A percentile compares a stretch with the other conserved stretches of the same genome.
phyloP scores from a whole-genome alignment of 2,797 vertebrate species.

The Gymnothorax javanicus region DNA sequence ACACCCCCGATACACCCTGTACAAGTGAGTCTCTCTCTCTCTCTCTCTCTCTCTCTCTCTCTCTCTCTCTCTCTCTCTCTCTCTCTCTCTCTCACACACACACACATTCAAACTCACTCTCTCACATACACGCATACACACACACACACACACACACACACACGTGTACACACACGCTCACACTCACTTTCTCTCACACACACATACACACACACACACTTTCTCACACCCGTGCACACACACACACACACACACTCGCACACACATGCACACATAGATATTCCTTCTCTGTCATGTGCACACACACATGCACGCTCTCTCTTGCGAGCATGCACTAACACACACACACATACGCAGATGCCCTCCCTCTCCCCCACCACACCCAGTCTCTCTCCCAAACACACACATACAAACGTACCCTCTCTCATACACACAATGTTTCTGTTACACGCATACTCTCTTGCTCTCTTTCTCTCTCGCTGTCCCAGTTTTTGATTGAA shows the following conservation, averaged over 20 bases:
- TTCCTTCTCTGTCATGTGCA: not conserved
- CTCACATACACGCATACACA: not conserved
- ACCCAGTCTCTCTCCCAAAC: not conserved
- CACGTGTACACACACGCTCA: not conserved
- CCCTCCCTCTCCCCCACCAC: not conserved
- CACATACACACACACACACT: not conserved
- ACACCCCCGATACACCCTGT: constrained; percentile 64
- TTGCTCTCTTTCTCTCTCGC: not conserved
- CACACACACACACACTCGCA: not conserved
- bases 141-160: not conserved
- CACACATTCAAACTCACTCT: not conserved
- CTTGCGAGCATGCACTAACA: no score
- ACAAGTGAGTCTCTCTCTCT: constrained; percentile 63
- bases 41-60: not conserved
- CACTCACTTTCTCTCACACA: not conserved
- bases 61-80: not conserved
- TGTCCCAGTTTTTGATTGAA: not conserved
- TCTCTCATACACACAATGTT: no score
- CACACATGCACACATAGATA: not conserved
- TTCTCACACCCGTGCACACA: not conserved
- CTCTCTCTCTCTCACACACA: not conserved
- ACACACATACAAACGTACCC: not conserved
- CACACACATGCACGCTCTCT: no score
- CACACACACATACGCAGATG: not conserved
- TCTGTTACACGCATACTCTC: not conserved